Percentiles rank a stretch among this genome's conserved stretches.
phyloP scores from a whole-genome alignment of 2,888 invertebrate species.

The Gortyna flavago region DNA sequence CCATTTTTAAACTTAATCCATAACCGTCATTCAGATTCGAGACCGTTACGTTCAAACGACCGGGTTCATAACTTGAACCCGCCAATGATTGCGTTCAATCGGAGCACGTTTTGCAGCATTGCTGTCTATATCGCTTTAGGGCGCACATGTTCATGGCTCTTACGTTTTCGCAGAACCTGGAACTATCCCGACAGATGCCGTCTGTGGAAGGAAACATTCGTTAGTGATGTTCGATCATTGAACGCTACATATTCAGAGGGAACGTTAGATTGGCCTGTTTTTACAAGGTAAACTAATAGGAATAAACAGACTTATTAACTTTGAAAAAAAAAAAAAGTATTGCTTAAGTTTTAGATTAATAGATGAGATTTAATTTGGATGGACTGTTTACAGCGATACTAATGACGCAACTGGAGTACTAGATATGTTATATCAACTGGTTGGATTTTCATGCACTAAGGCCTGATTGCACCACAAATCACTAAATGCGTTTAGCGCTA shows the following conservation, averaged over 20 bases:
- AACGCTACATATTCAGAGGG: neutral
- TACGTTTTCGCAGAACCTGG: conserved; percentile 96
- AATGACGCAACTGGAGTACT: too few relatives aligned
- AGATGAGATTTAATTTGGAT: too few relatives aligned
- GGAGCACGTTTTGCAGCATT: conserved; percentile 96
- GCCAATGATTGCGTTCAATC: conserved; percentile 69
- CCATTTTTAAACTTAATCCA: conserved; percentile 37
- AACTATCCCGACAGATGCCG: conserved; percentile 94
- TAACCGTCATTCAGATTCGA: conserved; percentile 35
- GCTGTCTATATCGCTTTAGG: conserved; percentile 94
- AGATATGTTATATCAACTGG: too few relatives aligned
- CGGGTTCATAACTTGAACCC: conserved; percentile 28
- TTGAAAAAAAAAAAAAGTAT: too few relatives aligned
- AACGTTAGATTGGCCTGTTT: neutral
- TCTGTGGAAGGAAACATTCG: conserved; percentile 79
- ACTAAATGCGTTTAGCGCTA: too few relatives aligned
- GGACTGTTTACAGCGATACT: too few relatives aligned
- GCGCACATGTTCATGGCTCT: conserved; percentile 97
- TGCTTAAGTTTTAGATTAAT: too few relatives aligned
- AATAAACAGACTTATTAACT: neutral
- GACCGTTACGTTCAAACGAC: conserved; percentile 40
- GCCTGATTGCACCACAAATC: too few relatives aligned
- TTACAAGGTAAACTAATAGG: neutral
- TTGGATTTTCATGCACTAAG: too few relatives aligned
- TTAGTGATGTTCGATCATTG: conserved; percentile 16